Base-by-base conservation (phyloP, 2,888 invertebrate species). In the Cheilosia soror region DNA sequence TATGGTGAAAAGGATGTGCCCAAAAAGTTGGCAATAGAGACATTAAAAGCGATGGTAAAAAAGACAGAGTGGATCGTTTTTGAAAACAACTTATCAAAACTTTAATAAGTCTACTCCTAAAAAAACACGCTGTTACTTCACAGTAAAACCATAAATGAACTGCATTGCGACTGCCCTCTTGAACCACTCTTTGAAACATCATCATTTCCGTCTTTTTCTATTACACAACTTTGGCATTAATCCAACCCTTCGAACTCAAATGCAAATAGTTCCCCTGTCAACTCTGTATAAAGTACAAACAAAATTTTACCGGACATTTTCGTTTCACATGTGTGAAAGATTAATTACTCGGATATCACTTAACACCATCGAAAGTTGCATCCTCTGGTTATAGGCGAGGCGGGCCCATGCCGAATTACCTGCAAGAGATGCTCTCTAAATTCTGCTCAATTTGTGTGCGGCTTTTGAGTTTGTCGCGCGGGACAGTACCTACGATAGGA, bases 291-390 rank as follows among this genome's bases (percentile, higher is more conserved):
- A 79, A 79, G 33, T 75, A 42, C 27, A 68, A 77, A 66, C 0
- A 25, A 71, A 81, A 76, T 68, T 72, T 53, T 13, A 77, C 71
- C 55, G 72, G 76, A 69, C 72, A 81, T 42, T 73, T 72, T 31
- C 72, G 57, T 51, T 77, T 68, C 63, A 68, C 68, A 77, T 77
- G 76, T 85, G 85, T 72, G 71, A 81, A 68, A 85, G 66, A 85
- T 76, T 85, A 81, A 85, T 85, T 85, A 77, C 76, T 85, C 66
- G 72, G 76, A 76, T 85, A 85, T 77, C 85, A 81, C 77, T 85
- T 85, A 85, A 58, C 85, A 77, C 85, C 85, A 77, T 81, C 81
- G 81, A 85, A 85, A 85, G 85, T 85, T 85, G 85, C 44, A 76
- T 85, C 85, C 85, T 81, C 62, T 51, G 44, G 42, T 31, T 49